Evolutionary conservation across 2,797 vertebrate genomes (phyloP).

Genomic region (Chrosomus eos): DNA sequence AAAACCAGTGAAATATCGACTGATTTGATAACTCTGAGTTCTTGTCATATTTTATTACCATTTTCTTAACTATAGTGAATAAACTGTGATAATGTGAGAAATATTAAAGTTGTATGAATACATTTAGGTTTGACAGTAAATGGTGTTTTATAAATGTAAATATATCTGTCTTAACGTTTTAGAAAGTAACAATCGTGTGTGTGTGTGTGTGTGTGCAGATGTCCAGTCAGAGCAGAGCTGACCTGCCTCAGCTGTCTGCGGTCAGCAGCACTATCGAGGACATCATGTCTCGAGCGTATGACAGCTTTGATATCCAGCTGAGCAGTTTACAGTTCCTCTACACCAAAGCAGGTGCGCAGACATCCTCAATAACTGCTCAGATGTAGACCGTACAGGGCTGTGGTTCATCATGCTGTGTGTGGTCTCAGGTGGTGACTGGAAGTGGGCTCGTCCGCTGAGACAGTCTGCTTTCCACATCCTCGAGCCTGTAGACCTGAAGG

Average conservation of each 20-base stretch:
- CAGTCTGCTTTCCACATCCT: slow-evolving; percentile 89
- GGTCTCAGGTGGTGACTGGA: slow-evolving; percentile 89
- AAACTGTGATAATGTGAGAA: too few species aligned
- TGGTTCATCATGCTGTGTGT: neutral
- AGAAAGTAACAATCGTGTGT: neutral
- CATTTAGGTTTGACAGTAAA: neutral
- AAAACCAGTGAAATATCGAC: too few species aligned
- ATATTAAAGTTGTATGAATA: too few species aligned
- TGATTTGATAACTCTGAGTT: too few species aligned
- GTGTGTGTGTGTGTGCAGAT: slow-evolving; percentile 75
- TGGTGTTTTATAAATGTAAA: neutral
- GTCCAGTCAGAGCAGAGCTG: slow-evolving; percentile 85
- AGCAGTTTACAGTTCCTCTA: slow-evolving; percentile 93
- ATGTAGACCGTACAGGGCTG: neutral
- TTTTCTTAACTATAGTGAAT: too few species aligned
- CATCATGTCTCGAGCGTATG: slow-evolving; percentile 95
- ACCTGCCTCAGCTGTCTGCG: slow-evolving; percentile 83
- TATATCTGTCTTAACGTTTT: neutral
- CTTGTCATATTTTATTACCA: too few species aligned
- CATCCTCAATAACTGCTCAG: neutral
- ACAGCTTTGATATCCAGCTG: slow-evolving; percentile 92
- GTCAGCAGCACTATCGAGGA: slow-evolving; percentile 86
- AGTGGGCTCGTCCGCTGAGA: slow-evolving; percentile 86
- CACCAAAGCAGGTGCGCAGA: slow-evolving; percentile 68
- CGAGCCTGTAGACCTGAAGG: slow-evolving; percentile 90